Base-by-base conservation (phyloP, 1,140 invertebrate genomes). In the Asobara japonica region DNA sequence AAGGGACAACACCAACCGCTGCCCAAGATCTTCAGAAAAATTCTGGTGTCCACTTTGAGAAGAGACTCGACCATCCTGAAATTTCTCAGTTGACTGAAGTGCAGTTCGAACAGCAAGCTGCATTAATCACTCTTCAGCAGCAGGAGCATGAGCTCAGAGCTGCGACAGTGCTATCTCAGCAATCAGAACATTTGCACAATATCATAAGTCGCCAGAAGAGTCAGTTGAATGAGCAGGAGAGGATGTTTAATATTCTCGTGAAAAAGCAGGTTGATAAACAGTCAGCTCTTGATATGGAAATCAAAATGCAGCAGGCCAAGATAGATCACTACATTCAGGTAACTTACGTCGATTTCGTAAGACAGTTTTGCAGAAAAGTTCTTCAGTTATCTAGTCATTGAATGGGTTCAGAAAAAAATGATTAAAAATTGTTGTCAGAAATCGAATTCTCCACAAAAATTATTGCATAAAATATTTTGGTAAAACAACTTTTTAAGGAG, bases 311-410 rank as follows among this genome's bases (percentile, higher is more conserved):
- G 68, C 85, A 87, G 65, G 80, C 81, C 33, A 76, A 80, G 3
- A 84, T 86, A 45, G 73, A 84, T 73, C 78, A 74, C 74, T 83
- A 83, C 68, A 79, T 87, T 67, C 77, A 83, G 75, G 80, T 86
- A 74, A 71, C 60, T n/a, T n/a, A n/a, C n/a, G n/a, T n/a, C n/a
- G n/a, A n/a, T n/a, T n/a, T n/a, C n/a, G n/a, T n/a, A n/a, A n/a
- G n/a, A n/a, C n/a, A n/a, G n/a, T n/a, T n/a, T n/a, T n/a, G n/a
- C n/a, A n/a, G n/a, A n/a, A n/a, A n/a, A n/a, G n/a, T n/a, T n/a
- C n/a, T n/a, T n/a, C n/a, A n/a, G n/a, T n/a, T n/a, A n/a, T n/a
- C n/a, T n/a, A n/a, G n/a, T n/a, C n/a, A n/a, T n/a, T n/a, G n/a
- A n/a, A n/a, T n/a, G n/a, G n/a, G n/a, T n/a, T n/a, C n/a, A n/a